Percentiles rank a stretch among this genome's conserved stretches.
Conservation (phyloP, 35 echinoderm and acorn worm genomes). For the Hemicentrotus pulcherrimus region DNA sequence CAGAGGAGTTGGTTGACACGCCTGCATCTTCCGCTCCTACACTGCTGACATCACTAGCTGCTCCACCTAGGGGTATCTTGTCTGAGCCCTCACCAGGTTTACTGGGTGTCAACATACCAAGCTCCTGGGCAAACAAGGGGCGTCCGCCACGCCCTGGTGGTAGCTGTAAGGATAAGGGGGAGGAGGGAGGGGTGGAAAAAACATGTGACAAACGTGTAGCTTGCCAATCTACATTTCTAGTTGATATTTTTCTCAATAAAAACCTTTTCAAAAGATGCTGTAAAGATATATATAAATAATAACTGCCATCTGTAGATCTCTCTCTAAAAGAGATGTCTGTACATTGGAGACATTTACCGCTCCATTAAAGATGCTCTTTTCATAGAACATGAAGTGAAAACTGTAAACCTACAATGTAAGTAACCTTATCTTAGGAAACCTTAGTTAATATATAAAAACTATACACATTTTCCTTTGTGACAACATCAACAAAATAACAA, state of each 20-base stretch:
- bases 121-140: conserved; percentile 89
- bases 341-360: no score
- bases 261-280: neutral
- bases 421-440: no score
- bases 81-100: conserved; percentile 83
- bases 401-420: no score
- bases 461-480: no score
- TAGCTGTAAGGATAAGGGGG: conserved; percentile 60
- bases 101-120: conserved; percentile 87
- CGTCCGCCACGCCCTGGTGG: conserved; percentile 74
- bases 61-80: neutral
- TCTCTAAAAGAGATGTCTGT: no score
- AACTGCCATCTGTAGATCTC: no score
- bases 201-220: conserved; percentile 38
- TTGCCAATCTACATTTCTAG: neutral
- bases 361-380: no score
- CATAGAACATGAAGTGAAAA: no score
- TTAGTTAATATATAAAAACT: no score
- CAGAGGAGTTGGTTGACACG: neutral
- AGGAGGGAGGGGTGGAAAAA: conserved; percentile 26
- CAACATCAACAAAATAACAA: no score
- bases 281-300: neutral
- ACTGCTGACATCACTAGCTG: neutral
- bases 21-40: neutral
- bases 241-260: neutral